Evolutionary conservation across 2,797 vertebrate genomes (phyloP).

Genomic region (Brachyrhaphis roseni): DNA sequence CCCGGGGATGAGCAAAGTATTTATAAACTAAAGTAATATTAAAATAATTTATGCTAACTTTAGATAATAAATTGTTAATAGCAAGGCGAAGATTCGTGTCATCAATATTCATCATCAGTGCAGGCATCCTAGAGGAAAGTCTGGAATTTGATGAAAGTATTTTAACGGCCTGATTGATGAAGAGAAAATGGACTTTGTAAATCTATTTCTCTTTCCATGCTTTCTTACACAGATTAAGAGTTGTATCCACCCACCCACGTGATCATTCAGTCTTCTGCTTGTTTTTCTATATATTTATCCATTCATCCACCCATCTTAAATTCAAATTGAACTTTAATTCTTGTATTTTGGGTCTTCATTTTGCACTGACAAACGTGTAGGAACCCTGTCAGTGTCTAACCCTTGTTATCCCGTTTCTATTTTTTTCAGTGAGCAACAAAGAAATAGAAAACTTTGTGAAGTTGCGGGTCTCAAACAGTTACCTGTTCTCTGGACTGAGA

Average conservation of each 20-base stretch:
- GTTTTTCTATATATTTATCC: not conserved
- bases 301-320: not conserved
- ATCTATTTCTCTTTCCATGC: not conserved
- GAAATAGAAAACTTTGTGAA: conserved; percentile 76
- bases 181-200: not conserved
- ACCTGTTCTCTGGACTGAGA: conserved; percentile 76
- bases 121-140: not conserved
- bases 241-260: not conserved
- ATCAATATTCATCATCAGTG: not conserved
- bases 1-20: not conserved
- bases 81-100: not conserved
- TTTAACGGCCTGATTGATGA: not conserved
- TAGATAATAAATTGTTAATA: not conserved
- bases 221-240: not conserved
- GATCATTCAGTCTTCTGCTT: not conserved
- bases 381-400: no score
- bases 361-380: not conserved
- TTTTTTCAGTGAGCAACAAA: conserved; percentile 64
- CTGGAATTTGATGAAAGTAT: not conserved
- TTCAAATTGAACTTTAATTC: not conserved
- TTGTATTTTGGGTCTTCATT: not conserved
- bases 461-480: conserved; percentile 73
- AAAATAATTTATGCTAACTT: not conserved
- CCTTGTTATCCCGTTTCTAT: not conserved
- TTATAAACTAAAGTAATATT: not conserved